Evolutionary conservation across 2,888 invertebrate genomes (phyloP).

Genomic region (Watsonalla cultraria): DNA sequence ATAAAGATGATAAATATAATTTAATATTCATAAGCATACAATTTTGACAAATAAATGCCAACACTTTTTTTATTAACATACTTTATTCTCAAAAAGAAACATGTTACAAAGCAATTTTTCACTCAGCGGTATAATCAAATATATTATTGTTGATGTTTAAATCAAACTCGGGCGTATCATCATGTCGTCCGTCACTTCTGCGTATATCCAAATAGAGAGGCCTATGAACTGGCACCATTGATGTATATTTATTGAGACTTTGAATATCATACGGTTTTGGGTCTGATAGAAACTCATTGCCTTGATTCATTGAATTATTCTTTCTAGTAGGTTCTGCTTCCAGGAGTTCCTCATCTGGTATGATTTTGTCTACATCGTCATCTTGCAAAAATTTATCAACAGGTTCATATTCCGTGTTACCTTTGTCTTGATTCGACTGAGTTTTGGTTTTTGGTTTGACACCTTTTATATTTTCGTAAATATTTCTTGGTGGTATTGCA

Average conservation of each 20-base stretch:
- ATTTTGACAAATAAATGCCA: too few relatives aligned
- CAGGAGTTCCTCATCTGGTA: constrained; percentile 23
- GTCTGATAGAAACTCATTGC: background rate
- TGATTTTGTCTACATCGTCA: constrained; percentile 5
- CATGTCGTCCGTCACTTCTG: constrained; percentile 40
- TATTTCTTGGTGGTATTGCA: background rate
- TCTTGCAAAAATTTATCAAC: background rate
- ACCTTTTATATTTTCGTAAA: background rate
- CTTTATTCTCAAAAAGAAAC: background rate
- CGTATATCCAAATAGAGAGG: constrained; percentile 49
- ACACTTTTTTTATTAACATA: too few relatives aligned
- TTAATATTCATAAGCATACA: too few relatives aligned
- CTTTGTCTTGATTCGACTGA: background rate
- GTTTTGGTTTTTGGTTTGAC: background rate
- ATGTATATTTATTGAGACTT: constrained; percentile 16
- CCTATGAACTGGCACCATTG: constrained; percentile 40
- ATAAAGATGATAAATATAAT: background rate
- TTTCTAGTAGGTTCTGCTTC: constrained; percentile 25
- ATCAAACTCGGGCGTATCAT: constrained; percentile 40
- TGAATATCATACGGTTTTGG: constrained; percentile 8
- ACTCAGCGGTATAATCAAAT: constrained; percentile 20
- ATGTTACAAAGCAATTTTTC: background rate
- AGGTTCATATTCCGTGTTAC: background rate
- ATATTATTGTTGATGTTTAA: constrained; percentile 30
- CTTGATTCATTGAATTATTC: constrained; percentile 6